Conservation (phyloP, 2,113 vertebrate species). For the Plecotus auritus region DNA sequence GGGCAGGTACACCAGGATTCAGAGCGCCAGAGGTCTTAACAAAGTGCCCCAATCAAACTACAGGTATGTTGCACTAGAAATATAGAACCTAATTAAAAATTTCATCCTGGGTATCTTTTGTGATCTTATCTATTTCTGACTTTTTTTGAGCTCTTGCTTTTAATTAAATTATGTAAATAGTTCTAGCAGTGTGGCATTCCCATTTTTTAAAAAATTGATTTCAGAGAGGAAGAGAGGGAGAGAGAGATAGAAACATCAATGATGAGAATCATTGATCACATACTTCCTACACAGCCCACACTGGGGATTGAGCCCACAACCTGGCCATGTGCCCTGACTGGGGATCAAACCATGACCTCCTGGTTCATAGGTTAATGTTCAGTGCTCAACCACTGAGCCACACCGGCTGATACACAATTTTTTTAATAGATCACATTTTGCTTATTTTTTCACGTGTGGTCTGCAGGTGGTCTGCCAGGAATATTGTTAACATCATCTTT, state of each 20-base stretch:
- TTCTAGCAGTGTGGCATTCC: background rate
- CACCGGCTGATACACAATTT: background rate
- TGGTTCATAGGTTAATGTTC: no score
- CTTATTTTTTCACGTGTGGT: background rate
- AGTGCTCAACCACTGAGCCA: no score
- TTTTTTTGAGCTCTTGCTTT: background rate
- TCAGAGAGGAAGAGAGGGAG: no score
- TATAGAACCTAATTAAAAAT: background rate
- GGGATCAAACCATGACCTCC: no score
- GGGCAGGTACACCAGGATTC: slow-evolving; percentile 97
- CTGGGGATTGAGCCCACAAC: no score
- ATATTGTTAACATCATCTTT: slow-evolving; percentile 14
- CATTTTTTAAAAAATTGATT: background rate
- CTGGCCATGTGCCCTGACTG: no score
- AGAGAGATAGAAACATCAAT: no score
- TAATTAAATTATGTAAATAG: slow-evolving; percentile 1
- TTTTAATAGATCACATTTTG: background rate
- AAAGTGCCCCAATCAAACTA: slow-evolving; percentile 94
- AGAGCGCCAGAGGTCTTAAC: slow-evolving; percentile 96
- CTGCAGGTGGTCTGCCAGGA: background rate
- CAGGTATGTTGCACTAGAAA: slow-evolving; percentile 81
- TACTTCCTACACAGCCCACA: no score
- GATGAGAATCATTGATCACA: no score
- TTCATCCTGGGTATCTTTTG: background rate
- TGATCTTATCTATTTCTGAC: background rate